Evolutionary conservation across 1,140 invertebrate genomes (phyloP).

Genomic region (Globodera ellingtonae): DNA sequence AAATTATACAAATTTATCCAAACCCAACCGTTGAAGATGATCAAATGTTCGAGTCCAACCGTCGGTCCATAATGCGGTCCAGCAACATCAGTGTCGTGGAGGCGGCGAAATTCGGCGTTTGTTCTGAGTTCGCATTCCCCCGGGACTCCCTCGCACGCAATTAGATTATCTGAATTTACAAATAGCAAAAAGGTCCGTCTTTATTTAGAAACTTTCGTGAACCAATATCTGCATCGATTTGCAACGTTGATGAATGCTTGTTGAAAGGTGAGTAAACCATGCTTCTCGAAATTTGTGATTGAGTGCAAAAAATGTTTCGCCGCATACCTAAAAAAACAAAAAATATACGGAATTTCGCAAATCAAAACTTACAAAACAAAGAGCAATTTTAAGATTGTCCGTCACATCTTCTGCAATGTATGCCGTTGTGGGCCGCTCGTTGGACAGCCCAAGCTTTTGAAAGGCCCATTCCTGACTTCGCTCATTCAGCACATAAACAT

Average conservation of each 20-base stretch:
- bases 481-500: slow-evolving; percentile 35
- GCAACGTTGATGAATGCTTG: slow-evolving; percentile 30
- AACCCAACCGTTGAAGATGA: background rate
- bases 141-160: slow-evolving; percentile 6
- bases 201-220: slow-evolving; percentile 17
- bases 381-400: slow-evolving; percentile 34
- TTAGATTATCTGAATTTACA: slow-evolving; percentile 1
- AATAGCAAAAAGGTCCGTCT: background rate
- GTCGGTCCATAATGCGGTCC: slow-evolving; percentile 11
- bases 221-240: slow-evolving; percentile 20
- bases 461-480: slow-evolving; percentile 31
- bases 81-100: background rate
- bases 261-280: slow-evolving; percentile 30
- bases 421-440: background rate
- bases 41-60: slow-evolving; percentile 14
- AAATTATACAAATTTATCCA: too few species aligned
- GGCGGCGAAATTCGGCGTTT: slow-evolving; percentile 8
- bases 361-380: slow-evolving; percentile 34
- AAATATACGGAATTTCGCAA: slow-evolving; percentile 4
- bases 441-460: slow-evolving; percentile 22
- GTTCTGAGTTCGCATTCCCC: background rate
- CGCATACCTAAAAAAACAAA: slow-evolving; percentile 31
- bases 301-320: slow-evolving; percentile 34
- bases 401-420: slow-evolving; percentile 38
- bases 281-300: slow-evolving; percentile 31